Evolutionary conservation across 2,797 vertebrate genomes (phyloP).

Genomic region (Catostomus latipinnis): DNA sequence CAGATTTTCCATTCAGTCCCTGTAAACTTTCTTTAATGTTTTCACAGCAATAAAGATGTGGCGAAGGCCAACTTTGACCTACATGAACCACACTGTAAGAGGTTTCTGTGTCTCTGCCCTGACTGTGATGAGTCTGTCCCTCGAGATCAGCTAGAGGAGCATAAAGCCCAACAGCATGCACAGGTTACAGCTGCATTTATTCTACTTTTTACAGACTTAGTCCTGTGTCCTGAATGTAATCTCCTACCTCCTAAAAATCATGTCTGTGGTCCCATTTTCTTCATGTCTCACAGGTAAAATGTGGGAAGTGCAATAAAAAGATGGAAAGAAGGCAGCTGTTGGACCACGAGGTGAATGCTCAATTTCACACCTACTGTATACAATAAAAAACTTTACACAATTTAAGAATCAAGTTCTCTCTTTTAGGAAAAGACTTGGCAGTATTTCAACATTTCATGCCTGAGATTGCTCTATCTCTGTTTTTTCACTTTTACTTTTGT

Average conservation of each 20-base stretch:
- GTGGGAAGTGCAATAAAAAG: constrained; percentile 70
- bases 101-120: constrained; percentile 78
- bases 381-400: neutral
- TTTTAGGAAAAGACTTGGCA: neutral
- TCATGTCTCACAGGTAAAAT: constrained; percentile 70
- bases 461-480: neutral
- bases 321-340: constrained; percentile 66
- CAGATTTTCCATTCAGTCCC: neutral
- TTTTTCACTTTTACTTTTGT: neutral
- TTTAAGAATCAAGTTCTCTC: neutral
- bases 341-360: constrained; percentile 71
- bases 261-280: neutral
- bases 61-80: constrained; percentile 75
- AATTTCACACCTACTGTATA: neutral
- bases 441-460: neutral
- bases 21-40: neutral
- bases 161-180: constrained; percentile 70
- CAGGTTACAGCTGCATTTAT: constrained; percentile 57
- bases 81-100: constrained; percentile 82
- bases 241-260: neutral
- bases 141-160: constrained; percentile 70
- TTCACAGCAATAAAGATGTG: constrained; percentile 77
- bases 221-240: constrained; percentile 1
- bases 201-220: neutral
- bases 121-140: constrained; percentile 76